Conservation (phyloP, 2,888 invertebrate genomes). For the Chrysina gloriosa region DNA sequence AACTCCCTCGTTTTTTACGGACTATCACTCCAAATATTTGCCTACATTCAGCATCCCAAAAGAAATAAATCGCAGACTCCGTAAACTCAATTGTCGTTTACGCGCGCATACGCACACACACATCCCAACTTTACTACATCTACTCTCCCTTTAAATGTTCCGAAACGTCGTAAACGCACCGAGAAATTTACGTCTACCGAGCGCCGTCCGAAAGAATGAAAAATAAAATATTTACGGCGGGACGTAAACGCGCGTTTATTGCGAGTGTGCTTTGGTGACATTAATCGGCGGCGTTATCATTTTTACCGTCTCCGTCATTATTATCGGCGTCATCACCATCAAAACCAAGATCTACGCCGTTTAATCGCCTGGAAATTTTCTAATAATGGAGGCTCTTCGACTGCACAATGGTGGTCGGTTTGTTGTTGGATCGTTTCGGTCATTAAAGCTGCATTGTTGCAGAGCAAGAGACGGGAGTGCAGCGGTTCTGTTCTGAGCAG, state of each 20-base stretch:
- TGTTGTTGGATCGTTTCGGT: background rate
- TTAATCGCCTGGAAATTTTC: slow-evolving; percentile 26
- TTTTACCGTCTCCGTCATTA: slow-evolving; percentile 10
- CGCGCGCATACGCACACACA: background rate
- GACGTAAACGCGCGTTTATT: slow-evolving; percentile 24
- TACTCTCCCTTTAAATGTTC: slow-evolving; percentile 21
- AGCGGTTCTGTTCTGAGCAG: no score
- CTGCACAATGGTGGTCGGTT: background rate
- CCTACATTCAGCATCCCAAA: slow-evolving; percentile 14
- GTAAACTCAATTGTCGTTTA: background rate
- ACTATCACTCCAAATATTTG: no score
- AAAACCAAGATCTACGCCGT: background rate
- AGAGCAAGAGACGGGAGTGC: background rate
- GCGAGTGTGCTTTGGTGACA: background rate
- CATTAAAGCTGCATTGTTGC: slow-evolving; percentile 4
- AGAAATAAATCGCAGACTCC: slow-evolving; percentile 10
- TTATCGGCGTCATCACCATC: background rate
- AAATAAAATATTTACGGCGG: slow-evolving; percentile 34
- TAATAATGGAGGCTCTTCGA: slow-evolving; percentile 14
- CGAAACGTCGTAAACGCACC: slow-evolving; percentile 32
- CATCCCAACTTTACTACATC: background rate
- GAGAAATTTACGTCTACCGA: slow-evolving; percentile 21
- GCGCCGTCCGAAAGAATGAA: slow-evolving; percentile 20
- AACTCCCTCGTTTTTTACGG: no score
- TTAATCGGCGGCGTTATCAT: slow-evolving; percentile 18